phyloP scores from a whole-genome alignment of 2,113 vertebrate species.

The Oreochromis niloticus region DNA sequence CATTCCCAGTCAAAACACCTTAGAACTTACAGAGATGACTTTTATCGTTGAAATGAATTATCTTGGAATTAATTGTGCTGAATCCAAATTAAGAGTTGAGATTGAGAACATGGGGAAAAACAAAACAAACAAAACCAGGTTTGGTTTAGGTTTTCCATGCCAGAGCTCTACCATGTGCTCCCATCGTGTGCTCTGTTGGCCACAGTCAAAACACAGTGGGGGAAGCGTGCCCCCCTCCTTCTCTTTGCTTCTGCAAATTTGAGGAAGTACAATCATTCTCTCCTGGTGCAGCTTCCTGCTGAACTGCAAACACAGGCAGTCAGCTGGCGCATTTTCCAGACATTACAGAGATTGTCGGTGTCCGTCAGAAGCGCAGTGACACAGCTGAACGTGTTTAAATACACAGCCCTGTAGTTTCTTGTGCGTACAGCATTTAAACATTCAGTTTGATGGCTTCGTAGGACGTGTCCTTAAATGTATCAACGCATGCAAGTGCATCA shows the following conservation, averaged over 20 bases:
- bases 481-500: background rate
- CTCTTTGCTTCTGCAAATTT: background rate
- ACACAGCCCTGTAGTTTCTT: background rate
- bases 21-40: background rate
- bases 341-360: constrained; percentile 3
- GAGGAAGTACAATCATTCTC: constrained; percentile 46
- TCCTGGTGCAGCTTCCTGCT: constrained; percentile 34
- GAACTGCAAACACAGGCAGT: constrained; percentile 24
- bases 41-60: background rate
- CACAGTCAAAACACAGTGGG: constrained; percentile 33
- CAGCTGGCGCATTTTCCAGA: constrained; percentile 1
- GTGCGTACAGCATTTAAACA: background rate
- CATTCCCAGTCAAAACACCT: background rate
- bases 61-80: background rate
- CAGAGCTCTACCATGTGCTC: constrained; percentile 2
- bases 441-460: background rate
- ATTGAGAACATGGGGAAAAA: background rate
- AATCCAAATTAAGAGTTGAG: background rate
- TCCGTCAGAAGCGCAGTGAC: background rate
- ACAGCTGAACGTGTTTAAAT: background rate
- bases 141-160: background rate
- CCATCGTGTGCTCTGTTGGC: constrained; percentile 5
- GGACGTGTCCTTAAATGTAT: background rate
- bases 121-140: background rate
- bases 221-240: background rate